These are phyloP conservation scores for Leptarthrus brevirostris DNA, from an alignment of 2,888 invertebrate species.

Conservation along the genomic window DNA sequence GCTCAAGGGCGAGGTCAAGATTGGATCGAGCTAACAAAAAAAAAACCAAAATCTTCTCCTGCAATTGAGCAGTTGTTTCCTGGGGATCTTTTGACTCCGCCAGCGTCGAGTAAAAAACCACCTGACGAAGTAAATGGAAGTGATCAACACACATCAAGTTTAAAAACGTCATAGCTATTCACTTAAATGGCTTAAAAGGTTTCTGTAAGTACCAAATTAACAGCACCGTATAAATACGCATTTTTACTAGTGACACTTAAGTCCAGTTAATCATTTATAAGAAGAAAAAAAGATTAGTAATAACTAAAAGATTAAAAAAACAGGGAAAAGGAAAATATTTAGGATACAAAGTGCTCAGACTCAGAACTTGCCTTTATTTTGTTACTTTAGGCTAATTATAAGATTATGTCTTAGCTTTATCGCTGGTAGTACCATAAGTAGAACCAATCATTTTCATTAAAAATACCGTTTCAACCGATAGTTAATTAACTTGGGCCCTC, in stretches of 20 bases:
- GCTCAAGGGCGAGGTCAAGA: conserved; percentile 84
- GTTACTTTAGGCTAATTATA: neutral
- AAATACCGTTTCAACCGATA: too few species aligned
- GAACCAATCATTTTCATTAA: too few species aligned
- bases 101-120: conserved; percentile 66
- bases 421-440: too few species aligned
- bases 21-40: conserved; percentile 72
- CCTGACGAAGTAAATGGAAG: conserved; percentile 55
- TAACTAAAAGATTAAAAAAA: too few species aligned
- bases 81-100: conserved; percentile 65
- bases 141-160: neutral
- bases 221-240: neutral
- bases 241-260: neutral
- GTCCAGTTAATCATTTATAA: neutral
- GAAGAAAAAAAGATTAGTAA: too few species aligned
- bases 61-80: conserved; percentile 62
- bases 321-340: too few species aligned
- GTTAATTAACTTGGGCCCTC: too few species aligned
- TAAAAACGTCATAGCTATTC: neutral
- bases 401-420: too few species aligned
- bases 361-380: neutral
- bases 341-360: too few species aligned
- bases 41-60: conserved; percentile 64
- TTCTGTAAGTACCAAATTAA: neutral
- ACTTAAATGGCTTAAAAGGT: neutral